Conservation (phyloP, 2,113 vertebrate species). For the Gracilinanus agilis region DNA sequence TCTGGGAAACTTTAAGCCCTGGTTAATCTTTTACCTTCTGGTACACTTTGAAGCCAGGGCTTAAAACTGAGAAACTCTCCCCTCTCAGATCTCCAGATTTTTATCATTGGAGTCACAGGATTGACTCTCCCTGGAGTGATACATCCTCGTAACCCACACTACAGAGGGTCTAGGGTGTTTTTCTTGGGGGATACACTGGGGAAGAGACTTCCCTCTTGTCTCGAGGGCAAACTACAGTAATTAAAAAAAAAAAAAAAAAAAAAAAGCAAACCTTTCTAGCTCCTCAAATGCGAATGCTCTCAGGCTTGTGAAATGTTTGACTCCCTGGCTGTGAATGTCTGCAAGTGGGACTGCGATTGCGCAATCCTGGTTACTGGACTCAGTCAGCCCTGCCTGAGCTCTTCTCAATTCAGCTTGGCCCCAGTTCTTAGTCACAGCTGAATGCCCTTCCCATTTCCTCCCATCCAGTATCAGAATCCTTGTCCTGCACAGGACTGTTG, state of each 20-base stretch:
- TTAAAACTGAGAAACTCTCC: background rate
- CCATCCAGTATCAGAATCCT: background rate
- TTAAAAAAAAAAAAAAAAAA: background rate
- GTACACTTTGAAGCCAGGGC: background rate
- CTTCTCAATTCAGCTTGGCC: background rate
- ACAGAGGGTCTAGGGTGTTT: background rate
- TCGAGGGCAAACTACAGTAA: constrained; percentile 2
- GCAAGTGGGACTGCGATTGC: background rate
- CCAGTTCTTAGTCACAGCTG: background rate
- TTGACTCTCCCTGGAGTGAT: background rate
- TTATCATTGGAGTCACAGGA: background rate
- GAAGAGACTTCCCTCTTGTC: constrained; percentile 8
- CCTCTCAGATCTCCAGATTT: background rate
- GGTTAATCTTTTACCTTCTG: background rate
- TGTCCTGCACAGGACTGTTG: background rate
- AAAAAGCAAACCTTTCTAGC: constrained; percentile 16
- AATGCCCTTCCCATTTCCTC: background rate
- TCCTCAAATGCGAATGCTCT: constrained; percentile 69
- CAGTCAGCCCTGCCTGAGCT: background rate
- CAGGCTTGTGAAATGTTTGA: background rate
- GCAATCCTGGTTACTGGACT: background rate
- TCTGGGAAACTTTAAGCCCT: background rate
- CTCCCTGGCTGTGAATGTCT: background rate
- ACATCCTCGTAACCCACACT: background rate
- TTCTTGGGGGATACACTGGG: background rate